Conservation (phyloP, 2,888 invertebrate species). For the Xiphydria camelus region DNA sequence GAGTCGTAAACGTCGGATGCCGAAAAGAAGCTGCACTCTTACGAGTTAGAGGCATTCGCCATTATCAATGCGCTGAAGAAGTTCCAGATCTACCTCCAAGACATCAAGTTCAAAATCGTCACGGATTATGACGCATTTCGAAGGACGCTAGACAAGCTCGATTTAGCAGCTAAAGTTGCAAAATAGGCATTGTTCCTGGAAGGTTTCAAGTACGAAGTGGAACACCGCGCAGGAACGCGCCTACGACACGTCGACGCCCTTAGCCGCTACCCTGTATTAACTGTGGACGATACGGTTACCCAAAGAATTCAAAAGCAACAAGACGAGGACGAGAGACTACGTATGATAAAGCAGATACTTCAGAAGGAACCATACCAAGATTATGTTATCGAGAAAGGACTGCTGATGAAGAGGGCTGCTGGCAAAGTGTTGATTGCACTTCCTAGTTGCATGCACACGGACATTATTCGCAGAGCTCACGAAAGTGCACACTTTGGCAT, state of each 20-base stretch:
- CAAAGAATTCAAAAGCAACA: no score
- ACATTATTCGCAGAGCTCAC: no score
- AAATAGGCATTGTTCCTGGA: slow-evolving; percentile 14
- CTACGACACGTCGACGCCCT: no score
- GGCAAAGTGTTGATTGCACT: slow-evolving; percentile 10
- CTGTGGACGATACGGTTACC: no score
- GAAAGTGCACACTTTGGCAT: no score
- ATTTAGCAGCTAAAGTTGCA: slow-evolving; percentile 9
- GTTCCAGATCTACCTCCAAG: slow-evolving; percentile 22
- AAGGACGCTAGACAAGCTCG: slow-evolving; percentile 10
- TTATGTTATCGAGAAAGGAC: slow-evolving; percentile 11
- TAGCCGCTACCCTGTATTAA: no score
- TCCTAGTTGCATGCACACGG: slow-evolving; percentile 15
- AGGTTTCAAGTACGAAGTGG: slow-evolving; percentile 12
- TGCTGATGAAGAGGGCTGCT: slow-evolving; percentile 11
- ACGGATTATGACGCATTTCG: no score
- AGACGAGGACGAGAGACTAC: no score
- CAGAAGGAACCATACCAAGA: slow-evolving; percentile 16
- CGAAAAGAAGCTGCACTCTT: slow-evolving; percentile 13
- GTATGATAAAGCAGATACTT: slow-evolving; percentile 12
- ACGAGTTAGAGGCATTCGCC: slow-evolving; percentile 18
- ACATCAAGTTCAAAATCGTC: slow-evolving; percentile 20
- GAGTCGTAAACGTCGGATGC: slow-evolving; percentile 10
- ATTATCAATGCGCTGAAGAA: no score
- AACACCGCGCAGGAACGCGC: slow-evolving; percentile 11